Conservation (phyloP, 1,140 invertebrate species). For the Zaprionus tsacasi region DNA sequence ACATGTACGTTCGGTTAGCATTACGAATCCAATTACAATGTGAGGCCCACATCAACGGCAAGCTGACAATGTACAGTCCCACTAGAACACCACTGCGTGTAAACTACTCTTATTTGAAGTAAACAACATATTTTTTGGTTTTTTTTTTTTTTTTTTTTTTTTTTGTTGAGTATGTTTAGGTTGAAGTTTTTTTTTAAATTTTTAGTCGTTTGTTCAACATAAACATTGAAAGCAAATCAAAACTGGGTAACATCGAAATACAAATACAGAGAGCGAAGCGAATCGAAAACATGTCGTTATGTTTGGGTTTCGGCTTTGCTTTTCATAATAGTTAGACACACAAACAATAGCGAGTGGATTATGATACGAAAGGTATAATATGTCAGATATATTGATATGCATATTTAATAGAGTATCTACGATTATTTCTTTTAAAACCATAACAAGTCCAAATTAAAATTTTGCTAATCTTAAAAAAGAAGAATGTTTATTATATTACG, state of each 20-base stretch:
- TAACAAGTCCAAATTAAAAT: constrained; percentile 2
- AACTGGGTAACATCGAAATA: constrained; percentile 74
- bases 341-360: constrained; percentile 82
- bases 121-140: constrained; percentile 71
- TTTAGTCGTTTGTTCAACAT: constrained; percentile 60
- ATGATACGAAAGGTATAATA: constrained; percentile 58
- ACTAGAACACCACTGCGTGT: constrained; percentile 84
- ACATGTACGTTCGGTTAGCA: constrained; percentile 77
- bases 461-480: background rate
- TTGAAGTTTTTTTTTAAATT: constrained; percentile 45
- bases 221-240: constrained; percentile 77
- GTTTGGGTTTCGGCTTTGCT: constrained; percentile 55
- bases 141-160: constrained; percentile 41
- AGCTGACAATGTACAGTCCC: constrained; percentile 87
- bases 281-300: constrained; percentile 49
- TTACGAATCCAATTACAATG: constrained; percentile 83
- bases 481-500: background rate
- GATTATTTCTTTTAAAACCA: constrained; percentile 1
- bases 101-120: constrained; percentile 84
- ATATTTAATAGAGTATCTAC: constrained; percentile 21
- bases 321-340: constrained; percentile 65
- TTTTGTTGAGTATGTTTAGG: constrained; percentile 32
- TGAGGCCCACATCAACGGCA: constrained; percentile 88
- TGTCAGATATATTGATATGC: constrained; percentile 22
- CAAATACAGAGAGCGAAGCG: constrained; percentile 59